Evolutionary conservation across 2,113 vertebrate genomes (phyloP).

Genomic region (Sula dactylatra): DNA sequence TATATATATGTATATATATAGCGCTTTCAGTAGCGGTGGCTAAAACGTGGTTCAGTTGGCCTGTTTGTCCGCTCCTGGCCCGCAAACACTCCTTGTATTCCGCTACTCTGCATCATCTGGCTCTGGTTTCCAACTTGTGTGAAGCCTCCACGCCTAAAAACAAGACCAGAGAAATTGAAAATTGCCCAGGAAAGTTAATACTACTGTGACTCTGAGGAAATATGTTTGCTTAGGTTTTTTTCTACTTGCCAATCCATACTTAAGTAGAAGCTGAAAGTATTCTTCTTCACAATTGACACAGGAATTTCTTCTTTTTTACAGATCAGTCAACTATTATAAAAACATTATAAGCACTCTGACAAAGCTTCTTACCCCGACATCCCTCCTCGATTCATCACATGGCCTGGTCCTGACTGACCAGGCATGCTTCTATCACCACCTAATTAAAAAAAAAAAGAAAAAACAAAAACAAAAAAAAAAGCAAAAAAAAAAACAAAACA

Average conservation of each 20-base stretch:
- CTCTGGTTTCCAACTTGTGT: slow-evolving; percentile 79
- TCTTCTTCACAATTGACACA: neutral
- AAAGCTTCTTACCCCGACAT: slow-evolving; percentile 79
- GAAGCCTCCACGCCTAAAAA: slow-evolving; percentile 80
- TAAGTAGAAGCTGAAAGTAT: neutral
- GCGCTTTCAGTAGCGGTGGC: slow-evolving; percentile 67
- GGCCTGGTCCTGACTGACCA: slow-evolving; percentile 78
- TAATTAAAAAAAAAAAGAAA: neutral
- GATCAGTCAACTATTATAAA: neutral
- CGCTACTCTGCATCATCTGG: slow-evolving; percentile 72
- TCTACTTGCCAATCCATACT: neutral
- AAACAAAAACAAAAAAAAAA: neutral
- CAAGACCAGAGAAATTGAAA: neutral
- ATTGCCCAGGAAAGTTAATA: neutral
- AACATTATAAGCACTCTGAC: neutral
- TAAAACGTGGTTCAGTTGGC: slow-evolving; percentile 45
- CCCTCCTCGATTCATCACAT: slow-evolving; percentile 80
- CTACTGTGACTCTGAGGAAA: neutral
- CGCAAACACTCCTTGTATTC: slow-evolving; percentile 78
- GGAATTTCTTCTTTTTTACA: neutral
- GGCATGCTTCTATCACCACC: slow-evolving; percentile 82
- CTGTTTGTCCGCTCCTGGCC: slow-evolving; percentile 64
- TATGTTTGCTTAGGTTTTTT: neutral
- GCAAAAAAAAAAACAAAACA: neutral
- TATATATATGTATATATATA: neutral